Evolutionary conservation across 2,888 invertebrate species (phyloP).

Genomic region (Arrhopalites spinosus): DNA sequence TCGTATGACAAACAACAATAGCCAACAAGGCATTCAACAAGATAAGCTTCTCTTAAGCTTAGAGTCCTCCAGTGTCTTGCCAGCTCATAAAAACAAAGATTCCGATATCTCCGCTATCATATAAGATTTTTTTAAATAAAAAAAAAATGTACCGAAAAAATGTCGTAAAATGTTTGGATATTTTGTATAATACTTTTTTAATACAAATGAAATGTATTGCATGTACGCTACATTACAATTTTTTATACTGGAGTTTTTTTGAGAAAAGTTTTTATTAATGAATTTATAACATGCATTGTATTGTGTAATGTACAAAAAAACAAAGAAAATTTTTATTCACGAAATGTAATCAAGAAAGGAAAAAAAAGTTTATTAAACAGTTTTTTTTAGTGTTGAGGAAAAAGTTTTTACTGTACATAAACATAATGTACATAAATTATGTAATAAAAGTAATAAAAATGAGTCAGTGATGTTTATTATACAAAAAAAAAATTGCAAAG

Average conservation of each 20-base stretch:
- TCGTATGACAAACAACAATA: background rate
- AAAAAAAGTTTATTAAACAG: background rate
- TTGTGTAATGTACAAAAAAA: no score
- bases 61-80: constrained; percentile 37
- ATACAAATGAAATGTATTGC: background rate
- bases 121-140: no score
- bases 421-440: no score
- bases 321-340: background rate
- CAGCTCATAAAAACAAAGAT: constrained; percentile 7
- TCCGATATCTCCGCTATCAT: background rate
- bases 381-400: constrained; percentile 6
- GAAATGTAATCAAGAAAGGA: background rate
- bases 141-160: background rate
- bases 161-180: constrained; percentile 4
- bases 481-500: no score
- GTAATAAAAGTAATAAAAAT: constrained; percentile 12
- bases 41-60: constrained; percentile 31
- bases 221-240: background rate
- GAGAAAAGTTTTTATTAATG: background rate
- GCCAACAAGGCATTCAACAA: constrained; percentile 3
- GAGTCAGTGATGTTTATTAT: constrained; percentile 3
- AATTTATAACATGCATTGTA: no score
- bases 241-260: background rate
- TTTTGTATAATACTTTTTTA: constrained; percentile 3
- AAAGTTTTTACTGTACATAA: constrained; percentile 16